phyloP scores from a whole-genome alignment of 1,140 invertebrate species.

The Leptinotarsa defecta region DNA sequence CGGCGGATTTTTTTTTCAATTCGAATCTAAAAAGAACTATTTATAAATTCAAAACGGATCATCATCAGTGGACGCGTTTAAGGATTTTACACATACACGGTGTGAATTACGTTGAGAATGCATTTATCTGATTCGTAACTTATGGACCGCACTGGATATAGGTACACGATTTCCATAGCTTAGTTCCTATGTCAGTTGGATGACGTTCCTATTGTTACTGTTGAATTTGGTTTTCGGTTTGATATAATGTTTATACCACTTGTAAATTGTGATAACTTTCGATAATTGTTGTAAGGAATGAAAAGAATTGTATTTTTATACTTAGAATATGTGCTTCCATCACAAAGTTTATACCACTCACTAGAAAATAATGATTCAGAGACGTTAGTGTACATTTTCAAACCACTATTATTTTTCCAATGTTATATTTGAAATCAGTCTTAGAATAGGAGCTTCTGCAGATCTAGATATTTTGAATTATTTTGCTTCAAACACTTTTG shows the following conservation, averaged over 20 bases:
- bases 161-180: constrained; percentile 9
- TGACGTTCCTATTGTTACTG: constrained; percentile 16
- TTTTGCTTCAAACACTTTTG: background rate
- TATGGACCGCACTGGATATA: background rate
- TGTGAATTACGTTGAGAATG: too few species aligned
- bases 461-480: background rate
- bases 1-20: too few species aligned
- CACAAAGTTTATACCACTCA: background rate
- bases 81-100: too few species aligned
- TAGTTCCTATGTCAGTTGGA: constrained; percentile 15
- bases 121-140: too few species aligned
- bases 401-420: background rate
- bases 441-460: background rate
- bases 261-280: constrained; percentile 16
- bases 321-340: background rate
- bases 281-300: background rate
- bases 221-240: constrained; percentile 13
- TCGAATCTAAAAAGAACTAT: too few species aligned
- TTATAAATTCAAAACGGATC: too few species aligned
- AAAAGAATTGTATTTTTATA: background rate
- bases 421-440: background rate
- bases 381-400: background rate
- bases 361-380: background rate
- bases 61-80: too few species aligned
- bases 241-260: constrained; percentile 11